Percentiles rank a stretch among this genome's conserved stretches.
phyloP scores from a whole-genome alignment of 2,113 vertebrate genomes.

The Antidorcas marsupialis region DNA sequence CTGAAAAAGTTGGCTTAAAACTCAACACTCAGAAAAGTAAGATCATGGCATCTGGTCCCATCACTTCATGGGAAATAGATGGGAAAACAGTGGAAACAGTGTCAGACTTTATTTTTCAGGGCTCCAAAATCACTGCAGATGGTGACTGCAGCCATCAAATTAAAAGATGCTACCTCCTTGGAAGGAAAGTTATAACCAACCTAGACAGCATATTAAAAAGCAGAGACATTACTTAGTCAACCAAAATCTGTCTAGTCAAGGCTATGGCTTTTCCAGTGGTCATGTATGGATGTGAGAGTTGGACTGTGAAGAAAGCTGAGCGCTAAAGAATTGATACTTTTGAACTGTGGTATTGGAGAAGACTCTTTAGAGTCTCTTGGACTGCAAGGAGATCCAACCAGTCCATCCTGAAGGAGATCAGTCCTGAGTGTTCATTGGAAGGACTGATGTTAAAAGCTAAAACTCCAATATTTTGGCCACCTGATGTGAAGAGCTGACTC shows the following conservation, averaged over 20 bases:
- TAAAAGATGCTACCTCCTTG: not conserved
- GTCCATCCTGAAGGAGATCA: not conserved
- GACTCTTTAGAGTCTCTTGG: not conserved
- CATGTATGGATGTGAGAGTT: not conserved
- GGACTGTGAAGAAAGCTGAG: not conserved
- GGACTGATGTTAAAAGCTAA: not conserved
- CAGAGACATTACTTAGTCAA: not conserved
- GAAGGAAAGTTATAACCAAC: too few relatives aligned
- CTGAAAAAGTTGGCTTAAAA: not conserved
- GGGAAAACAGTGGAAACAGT: not conserved
- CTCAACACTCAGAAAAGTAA: not conserved
- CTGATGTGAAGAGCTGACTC: not conserved
- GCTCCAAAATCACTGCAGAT: not conserved
- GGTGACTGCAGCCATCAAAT: not conserved
- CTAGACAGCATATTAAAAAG: not conserved
- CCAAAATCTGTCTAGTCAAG: not conserved
- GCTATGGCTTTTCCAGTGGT: not conserved
- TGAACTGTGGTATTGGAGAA: not conserved
- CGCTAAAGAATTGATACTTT: rapidly evolving
- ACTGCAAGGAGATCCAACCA: not conserved
- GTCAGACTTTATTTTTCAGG: rapidly evolving
- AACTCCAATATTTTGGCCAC: not conserved
- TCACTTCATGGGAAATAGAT: not conserved
- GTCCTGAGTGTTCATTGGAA: not conserved
- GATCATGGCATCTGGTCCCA: not conserved